Percentiles rank a stretch among this genome's conserved stretches.
Evolutionary conservation across 2,797 vertebrate genomes (phyloP).

Genomic region (Tamandua tetradactyla): DNA sequence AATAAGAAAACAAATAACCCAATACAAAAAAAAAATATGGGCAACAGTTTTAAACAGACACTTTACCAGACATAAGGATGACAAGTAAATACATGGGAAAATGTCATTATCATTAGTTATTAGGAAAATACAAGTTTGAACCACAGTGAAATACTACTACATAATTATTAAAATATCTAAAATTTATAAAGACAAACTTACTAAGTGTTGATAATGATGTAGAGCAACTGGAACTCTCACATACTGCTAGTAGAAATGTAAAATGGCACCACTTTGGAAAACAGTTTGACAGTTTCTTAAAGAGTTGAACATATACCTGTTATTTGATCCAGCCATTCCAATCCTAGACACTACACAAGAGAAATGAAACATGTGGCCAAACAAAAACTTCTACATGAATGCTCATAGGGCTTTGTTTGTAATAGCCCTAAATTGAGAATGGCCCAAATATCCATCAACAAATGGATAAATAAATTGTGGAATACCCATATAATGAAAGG

Average conservation of each 20-base stretch:
- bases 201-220: neutral
- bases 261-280: neutral
- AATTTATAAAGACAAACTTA: neutral
- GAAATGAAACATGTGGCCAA: neutral
- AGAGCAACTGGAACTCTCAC: neutral
- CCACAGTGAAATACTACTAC: fast-evolving
- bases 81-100: neutral
- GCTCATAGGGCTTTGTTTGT: neutral
- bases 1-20: neutral
- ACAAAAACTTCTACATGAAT: neutral
- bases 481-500: neutral
- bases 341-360: neutral
- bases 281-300: neutral
- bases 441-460: neutral
- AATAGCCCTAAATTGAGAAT: neutral
- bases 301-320: neutral
- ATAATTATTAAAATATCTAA: neutral
- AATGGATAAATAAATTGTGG: neutral
- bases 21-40: neutral
- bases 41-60: neutral
- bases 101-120: neutral
- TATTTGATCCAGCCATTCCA: neutral
- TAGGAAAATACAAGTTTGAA: neutral
- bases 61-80: neutral
- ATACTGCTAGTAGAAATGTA: fast-evolving